Base-by-base conservation (phyloP, 2,113 vertebrate species). In the Periophthalmus modestus region DNA sequence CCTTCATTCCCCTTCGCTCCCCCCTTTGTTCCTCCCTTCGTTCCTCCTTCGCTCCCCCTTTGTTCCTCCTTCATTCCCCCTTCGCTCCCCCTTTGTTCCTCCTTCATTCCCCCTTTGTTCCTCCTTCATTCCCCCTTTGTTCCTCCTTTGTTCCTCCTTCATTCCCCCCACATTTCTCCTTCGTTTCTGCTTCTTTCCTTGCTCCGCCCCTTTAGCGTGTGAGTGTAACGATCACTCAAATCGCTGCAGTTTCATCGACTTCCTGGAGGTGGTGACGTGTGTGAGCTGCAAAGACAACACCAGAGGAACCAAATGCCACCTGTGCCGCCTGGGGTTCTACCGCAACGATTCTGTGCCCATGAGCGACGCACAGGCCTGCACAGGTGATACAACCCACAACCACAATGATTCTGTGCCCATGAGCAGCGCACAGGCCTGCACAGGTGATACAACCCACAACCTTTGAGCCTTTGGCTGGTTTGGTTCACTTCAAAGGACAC, bases 271-370 rank as follows among this genome's bases (percentile, higher is more conserved):
- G 82, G 94, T 99, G 89, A 98, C 96, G 24, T 99, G 97, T 0
- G 96, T 99, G 77, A 99, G 97, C 95, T 99, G 97, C 84, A 98
- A 98, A 75, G 96, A 99, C 94, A 98, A 98, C 93, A 99, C 97
- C 0, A 80, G 97, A 7, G 97, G 97, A 15, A 95, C 96, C 88
- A 96, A 95, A 89, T 99, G 97, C 82, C 96, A 99, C 92, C 94
- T 93, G 87, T 99, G 97, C 73, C 95, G 96, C 15, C 94, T 96
- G 0, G 96, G 97, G 80, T 98, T 95, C 93, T 98, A 96, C 83
- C 94, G 95, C 43, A 97, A 98, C 1, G 77, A 92, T 74, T 95
- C 95, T 0, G 92, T 95, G 0, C 91, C 94, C 58, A 92, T 98
- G 78, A 95, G 97, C 0, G 94, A 96, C 0, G 95, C 96, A 84